Evolutionary conservation across 2,797 vertebrate genomes (phyloP).

Genomic region (Tarsius wallacei): DNA sequence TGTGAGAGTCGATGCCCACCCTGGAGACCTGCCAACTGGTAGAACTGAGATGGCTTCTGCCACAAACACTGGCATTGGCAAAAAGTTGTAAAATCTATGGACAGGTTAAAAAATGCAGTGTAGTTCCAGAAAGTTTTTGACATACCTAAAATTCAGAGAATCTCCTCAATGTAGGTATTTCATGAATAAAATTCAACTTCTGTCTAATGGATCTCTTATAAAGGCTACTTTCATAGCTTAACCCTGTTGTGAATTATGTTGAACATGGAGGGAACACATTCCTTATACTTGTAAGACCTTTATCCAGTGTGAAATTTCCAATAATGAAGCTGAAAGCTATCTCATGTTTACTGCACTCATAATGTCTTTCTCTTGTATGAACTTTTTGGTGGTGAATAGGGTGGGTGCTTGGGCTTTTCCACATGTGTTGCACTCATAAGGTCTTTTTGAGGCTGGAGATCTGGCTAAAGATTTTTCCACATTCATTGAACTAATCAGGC

Average conservation of each 20-base stretch:
- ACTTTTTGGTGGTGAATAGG: constrained; percentile 34
- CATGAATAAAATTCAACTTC: background rate
- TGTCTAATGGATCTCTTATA: background rate
- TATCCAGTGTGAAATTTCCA: background rate
- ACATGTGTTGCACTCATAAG: background rate
- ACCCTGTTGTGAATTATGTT: background rate
- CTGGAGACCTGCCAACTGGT: background rate
- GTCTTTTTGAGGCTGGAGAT: background rate
- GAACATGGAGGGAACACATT: background rate
- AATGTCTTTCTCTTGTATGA: constrained; percentile 1
- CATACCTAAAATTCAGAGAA: background rate
- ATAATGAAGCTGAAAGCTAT: constrained; percentile 16
- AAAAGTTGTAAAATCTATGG: background rate
- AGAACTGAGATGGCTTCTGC: background rate
- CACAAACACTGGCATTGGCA: background rate
- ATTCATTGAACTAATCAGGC: no score
- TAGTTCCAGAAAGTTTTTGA: background rate
- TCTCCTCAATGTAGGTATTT: background rate
- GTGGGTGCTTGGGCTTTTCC: background rate
- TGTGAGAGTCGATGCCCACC: background rate
- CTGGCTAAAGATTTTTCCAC: no score
- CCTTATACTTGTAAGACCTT: constrained; percentile 29
- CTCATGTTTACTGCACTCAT: constrained; percentile 37
- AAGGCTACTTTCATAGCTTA: background rate
- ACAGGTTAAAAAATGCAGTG: no score